Conservation (phyloP, 2,888 invertebrate genomes). For the Rhamnusium bicolor region DNA sequence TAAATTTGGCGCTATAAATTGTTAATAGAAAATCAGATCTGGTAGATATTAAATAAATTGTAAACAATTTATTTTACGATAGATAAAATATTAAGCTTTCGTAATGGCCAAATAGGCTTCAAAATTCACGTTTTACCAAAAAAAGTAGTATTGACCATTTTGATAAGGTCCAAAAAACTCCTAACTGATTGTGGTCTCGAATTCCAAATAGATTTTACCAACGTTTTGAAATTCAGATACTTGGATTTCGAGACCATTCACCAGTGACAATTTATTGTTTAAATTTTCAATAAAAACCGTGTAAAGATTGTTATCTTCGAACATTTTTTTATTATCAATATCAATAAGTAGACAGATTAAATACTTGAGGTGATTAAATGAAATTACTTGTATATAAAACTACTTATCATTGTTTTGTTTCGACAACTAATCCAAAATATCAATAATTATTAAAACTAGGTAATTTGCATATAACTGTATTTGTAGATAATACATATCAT, state of each 20-base stretch:
- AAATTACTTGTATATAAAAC: not conserved
- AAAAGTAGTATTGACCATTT: constrained; percentile 47
- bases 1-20: constrained; percentile 20
- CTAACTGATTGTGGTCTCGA: constrained; percentile 70
- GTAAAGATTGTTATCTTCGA: constrained; percentile 19
- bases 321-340: constrained; percentile 9
- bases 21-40: not conserved
- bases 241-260: constrained; percentile 68
- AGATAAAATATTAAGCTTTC: constrained; percentile 7
- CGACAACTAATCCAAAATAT: not conserved
- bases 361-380: constrained; percentile 21
- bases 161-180: constrained; percentile 67
- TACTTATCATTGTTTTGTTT: not conserved
- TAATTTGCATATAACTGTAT: not conserved
- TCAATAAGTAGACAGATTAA: constrained; percentile 26
- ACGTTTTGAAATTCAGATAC: constrained; percentile 52
- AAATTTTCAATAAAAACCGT: constrained; percentile 40
- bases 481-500: no score
- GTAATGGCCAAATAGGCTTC: not conserved
- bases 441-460: not conserved
- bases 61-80: constrained; percentile 14
- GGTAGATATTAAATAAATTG: constrained; percentile 10
- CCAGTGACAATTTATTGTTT: constrained; percentile 55
- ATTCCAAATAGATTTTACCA: constrained; percentile 62
- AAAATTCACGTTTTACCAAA: constrained; percentile 42